Evolutionary conservation across 2,888 invertebrate species (phyloP).

Genomic region (Phoenoteleia sp.): DNA sequence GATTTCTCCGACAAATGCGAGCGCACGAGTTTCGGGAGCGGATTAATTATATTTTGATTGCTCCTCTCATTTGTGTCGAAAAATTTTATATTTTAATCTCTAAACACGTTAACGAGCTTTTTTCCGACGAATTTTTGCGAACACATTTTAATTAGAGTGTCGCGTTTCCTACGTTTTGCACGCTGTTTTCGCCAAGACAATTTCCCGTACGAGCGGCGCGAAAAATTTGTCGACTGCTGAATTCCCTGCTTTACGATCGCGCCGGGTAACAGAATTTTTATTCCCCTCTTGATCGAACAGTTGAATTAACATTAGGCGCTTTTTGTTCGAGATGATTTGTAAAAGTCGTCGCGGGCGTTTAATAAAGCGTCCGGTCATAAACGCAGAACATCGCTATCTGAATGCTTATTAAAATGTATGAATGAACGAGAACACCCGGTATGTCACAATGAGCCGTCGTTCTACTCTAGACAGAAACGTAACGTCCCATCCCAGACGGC

Average conservation of each 20-base stretch:
- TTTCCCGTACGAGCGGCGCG: no score
- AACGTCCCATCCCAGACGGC: conserved; percentile 60
- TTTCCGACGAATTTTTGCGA: conserved; percentile 23
- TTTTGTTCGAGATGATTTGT: no score
- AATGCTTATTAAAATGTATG: conserved; percentile 28
- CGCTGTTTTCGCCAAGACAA: conserved; percentile 9
- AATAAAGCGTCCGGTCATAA: no score
- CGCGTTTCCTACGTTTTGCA: background rate
- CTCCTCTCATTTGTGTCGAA: conserved; percentile 44
- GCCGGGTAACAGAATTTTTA: no score
- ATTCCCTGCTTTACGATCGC: no score
- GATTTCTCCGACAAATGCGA: conserved; percentile 7
- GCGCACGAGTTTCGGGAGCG: conserved; percentile 29
- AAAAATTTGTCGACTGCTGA: no score
- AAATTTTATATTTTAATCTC: conserved; percentile 53
- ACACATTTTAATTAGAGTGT: conserved; percentile 39
- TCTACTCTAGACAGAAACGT: conserved; percentile 57
- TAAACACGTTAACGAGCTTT: conserved; percentile 54
- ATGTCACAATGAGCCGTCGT: conserved; percentile 36
- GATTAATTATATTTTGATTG: conserved; percentile 55
- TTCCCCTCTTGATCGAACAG: no score
- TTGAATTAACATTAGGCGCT: no score
- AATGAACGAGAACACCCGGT: conserved; percentile 55
- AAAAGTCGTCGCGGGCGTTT: no score
- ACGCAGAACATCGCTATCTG: background rate